Conservation (phyloP, 2,113 vertebrate genomes). For the Dermatemys mawii region DNA sequence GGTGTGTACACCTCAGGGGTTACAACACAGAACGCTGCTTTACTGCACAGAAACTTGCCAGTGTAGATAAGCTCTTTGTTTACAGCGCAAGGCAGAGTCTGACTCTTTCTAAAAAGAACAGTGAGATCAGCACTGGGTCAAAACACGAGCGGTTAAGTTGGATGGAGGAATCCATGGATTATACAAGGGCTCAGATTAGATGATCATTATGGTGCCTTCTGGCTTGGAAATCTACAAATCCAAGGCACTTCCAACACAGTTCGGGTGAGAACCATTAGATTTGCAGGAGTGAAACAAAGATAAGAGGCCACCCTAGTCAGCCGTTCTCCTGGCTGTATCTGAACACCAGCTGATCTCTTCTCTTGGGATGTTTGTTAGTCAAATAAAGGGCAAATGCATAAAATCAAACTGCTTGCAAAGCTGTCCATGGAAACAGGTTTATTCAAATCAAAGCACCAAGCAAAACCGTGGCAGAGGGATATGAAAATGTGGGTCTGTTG, state of each 20-base stretch:
- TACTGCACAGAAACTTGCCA: too few species aligned
- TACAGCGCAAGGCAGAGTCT: too few species aligned
- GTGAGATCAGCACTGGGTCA: not conserved
- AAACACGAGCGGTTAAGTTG: not conserved
- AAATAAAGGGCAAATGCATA: constrained; percentile 39
- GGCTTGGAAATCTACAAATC: not conserved
- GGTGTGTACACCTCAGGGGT: too few species aligned
- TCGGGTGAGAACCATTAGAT: not conserved
- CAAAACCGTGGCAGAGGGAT: not conserved
- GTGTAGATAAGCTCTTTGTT: too few species aligned
- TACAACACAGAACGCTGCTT: too few species aligned
- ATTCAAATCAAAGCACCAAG: constrained; percentile 68
- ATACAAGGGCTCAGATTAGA: not conserved
- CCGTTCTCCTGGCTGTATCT: not conserved
- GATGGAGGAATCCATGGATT: not conserved
- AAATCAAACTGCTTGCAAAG: not conserved
- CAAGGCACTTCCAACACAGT: not conserved
- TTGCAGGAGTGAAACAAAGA: not conserved
- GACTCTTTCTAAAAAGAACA: too few species aligned
- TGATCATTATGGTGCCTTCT: not conserved
- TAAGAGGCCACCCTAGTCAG: not conserved
- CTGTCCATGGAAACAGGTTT: constrained; percentile 31
- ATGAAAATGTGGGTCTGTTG: not conserved
- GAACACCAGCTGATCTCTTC: not conserved
- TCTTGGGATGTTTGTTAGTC: constrained; percentile 51